Percentiles rank a stretch among this genome's conserved stretches.
phyloP scores from a whole-genome alignment of 2,888 invertebrate species.

The Oasisia sp. region DNA sequence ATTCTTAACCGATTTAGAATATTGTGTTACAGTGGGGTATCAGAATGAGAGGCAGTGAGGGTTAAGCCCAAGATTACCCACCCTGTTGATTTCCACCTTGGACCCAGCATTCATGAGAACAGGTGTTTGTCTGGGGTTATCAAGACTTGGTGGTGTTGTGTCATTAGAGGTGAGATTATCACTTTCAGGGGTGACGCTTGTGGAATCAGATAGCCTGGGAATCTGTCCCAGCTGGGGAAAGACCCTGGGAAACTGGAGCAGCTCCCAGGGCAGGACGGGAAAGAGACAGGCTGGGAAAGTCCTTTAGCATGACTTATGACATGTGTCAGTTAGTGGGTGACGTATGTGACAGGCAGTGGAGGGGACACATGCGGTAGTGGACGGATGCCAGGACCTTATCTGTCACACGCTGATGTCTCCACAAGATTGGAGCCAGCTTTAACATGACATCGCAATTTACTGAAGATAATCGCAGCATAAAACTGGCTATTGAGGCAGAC shows the following conservation, averaged over 20 bases:
- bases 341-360: neutral
- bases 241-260: neutral
- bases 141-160: neutral
- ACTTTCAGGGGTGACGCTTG: neutral
- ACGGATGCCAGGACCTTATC: neutral
- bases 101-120: neutral
- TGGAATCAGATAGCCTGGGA: neutral
- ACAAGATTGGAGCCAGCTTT: neutral
- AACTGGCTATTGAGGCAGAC: neutral
- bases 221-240: neutral
- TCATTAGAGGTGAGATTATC: slow-evolving; percentile 8
- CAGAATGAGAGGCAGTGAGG: neutral
- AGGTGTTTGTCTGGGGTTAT: neutral
- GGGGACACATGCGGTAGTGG: neutral
- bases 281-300: neutral
- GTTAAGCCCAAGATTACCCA: neutral
- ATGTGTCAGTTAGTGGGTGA: neutral
- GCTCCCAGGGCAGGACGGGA: neutral
- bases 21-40: neutral
- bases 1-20: neutral
- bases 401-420: neutral
- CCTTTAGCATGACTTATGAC: neutral
- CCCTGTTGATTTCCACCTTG: neutral
- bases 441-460: slow-evolving; percentile 1
- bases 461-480: neutral